These are phyloP conservation scores for Pediacus dermestoides DNA, from an alignment of 2,888 invertebrate genomes.

Conservation along the genomic window DNA sequence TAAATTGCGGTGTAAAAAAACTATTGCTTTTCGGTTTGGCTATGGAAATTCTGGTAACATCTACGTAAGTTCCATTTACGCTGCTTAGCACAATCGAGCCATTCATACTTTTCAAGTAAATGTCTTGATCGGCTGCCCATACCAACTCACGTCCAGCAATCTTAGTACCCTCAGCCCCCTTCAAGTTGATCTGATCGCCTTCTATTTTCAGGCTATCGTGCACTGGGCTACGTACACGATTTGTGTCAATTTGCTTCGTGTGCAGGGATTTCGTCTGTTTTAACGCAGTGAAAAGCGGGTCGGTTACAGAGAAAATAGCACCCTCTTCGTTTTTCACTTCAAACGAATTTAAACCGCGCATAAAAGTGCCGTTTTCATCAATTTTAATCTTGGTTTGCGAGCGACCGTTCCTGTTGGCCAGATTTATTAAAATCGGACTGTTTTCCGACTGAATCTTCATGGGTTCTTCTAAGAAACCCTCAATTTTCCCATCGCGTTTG, in stretches of 20 bases:
- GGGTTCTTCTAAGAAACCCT: slow-evolving; percentile 57
- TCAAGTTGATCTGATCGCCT: slow-evolving; percentile 68
- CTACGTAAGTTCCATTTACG: slow-evolving; percentile 67
- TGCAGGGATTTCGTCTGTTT: slow-evolving; percentile 62
- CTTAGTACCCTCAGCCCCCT: slow-evolving; percentile 76
- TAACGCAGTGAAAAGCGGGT: slow-evolving; percentile 68
- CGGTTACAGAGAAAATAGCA: slow-evolving; percentile 72
- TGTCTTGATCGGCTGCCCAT: slow-evolving; percentile 76
- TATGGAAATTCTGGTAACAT: slow-evolving; percentile 68
- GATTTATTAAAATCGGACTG: slow-evolving; percentile 44
- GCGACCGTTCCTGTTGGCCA: slow-evolving; percentile 45
- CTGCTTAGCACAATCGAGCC: slow-evolving; percentile 69
- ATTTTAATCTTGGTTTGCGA: slow-evolving; percentile 52
- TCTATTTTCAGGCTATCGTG: slow-evolving; percentile 63
- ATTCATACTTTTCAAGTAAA: slow-evolving; percentile 71
- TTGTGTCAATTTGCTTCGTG: slow-evolving; percentile 66
- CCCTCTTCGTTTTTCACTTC: slow-evolving; percentile 62
- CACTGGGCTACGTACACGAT: slow-evolving; percentile 70
- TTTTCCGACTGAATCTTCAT: slow-evolving; percentile 50
- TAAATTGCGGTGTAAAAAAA: slow-evolving; percentile 62
- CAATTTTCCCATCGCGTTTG: slow-evolving; percentile 66
- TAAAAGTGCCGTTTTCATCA: slow-evolving; percentile 63
- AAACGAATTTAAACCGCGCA: slow-evolving; percentile 61
- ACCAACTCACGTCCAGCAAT: slow-evolving; percentile 69
- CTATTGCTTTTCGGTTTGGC: slow-evolving; percentile 52